Percentiles rank a stretch among this genome's conserved stretches.
phyloP scores from a whole-genome alignment of 2,888 invertebrate species.

The Cosmia pyralina region DNA sequence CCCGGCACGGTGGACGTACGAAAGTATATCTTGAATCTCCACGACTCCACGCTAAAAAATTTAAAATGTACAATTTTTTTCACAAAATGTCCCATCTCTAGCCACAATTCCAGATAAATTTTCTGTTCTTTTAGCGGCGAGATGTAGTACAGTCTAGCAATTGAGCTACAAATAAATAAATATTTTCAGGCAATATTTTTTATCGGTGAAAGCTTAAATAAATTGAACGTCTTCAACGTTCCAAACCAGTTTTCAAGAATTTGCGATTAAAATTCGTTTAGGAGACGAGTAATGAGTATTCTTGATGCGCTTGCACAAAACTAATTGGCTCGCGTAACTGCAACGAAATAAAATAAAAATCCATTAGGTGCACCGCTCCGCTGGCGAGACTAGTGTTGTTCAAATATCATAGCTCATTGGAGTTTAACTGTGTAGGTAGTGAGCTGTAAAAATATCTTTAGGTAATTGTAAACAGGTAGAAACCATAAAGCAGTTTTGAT shows the following conservation, averaged over 20 bases:
- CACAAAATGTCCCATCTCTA: constrained; percentile 9
- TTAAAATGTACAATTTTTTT: constrained; percentile 55
- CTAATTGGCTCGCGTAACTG: constrained; percentile 84
- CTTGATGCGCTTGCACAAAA: constrained; percentile 83
- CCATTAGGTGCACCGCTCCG: constrained; percentile 78
- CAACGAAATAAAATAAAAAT: constrained; percentile 84
- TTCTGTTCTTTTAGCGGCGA: constrained; percentile 2
- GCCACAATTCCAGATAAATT: constrained; percentile 33
- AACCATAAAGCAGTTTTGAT: constrained; percentile 17
- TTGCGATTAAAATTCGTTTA: constrained; percentile 72
- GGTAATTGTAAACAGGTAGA: background rate
- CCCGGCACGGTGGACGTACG: constrained; percentile 33
- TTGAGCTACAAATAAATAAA: constrained; percentile 1
- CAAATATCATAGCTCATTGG: constrained; percentile 54
- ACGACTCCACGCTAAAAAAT: constrained; percentile 27
- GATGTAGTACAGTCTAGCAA: background rate
- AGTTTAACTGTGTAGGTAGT: constrained; percentile 47
- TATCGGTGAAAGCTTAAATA: background rate
- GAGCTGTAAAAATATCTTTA: constrained; percentile 32
- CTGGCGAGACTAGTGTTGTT: constrained; percentile 71
- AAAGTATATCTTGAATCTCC: constrained; percentile 58
- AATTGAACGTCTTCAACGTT: constrained; percentile 16
- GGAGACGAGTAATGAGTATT: constrained; percentile 80
- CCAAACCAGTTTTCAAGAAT: constrained; percentile 41
- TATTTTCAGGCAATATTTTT: background rate